phyloP scores from a whole-genome alignment of 2,797 vertebrate species.

The Intellagama lesueurii region DNA sequence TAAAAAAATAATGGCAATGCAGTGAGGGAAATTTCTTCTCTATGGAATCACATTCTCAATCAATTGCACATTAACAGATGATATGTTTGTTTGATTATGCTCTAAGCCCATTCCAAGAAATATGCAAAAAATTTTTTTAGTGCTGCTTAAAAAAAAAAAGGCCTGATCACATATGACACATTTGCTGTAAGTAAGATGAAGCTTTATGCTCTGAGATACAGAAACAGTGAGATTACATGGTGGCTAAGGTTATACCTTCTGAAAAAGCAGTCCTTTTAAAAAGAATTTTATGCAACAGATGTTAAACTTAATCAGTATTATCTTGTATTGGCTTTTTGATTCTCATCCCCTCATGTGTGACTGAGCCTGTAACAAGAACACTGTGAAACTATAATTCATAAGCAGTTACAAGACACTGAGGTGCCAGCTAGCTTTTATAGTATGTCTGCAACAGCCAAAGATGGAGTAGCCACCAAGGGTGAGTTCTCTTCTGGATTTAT shows the following conservation, averaged over 20 bases:
- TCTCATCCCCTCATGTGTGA: constrained; percentile 3
- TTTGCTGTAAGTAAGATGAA: constrained; percentile 64
- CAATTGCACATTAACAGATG: not conserved
- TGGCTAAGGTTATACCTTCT: constrained; percentile 59
- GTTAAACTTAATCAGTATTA: constrained; percentile 17
- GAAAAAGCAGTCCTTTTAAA: constrained; percentile 55
- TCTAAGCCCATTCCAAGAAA: not conserved
- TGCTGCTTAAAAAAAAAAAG: constrained; percentile 38
- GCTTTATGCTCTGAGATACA: constrained; percentile 43
- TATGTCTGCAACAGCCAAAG: not conserved
- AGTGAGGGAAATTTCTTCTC: not conserved
- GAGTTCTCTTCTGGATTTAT: not conserved
- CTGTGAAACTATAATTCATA: not conserved
- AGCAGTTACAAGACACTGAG: constrained; percentile 14
- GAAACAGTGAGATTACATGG: constrained; percentile 56
- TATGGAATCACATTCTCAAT: not conserved
- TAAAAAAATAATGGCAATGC: not conserved
- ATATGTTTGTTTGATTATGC: not conserved
- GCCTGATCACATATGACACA: constrained; percentile 47
- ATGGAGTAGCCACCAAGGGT: not conserved
- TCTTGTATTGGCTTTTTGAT: constrained; percentile 34
- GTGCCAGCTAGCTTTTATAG: not conserved
- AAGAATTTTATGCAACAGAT: constrained; percentile 39
- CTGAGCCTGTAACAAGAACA: not conserved
- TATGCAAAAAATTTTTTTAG: constrained; percentile 15